Conservation (phyloP, 2,888 invertebrate species). For the Nezara viridula region DNA sequence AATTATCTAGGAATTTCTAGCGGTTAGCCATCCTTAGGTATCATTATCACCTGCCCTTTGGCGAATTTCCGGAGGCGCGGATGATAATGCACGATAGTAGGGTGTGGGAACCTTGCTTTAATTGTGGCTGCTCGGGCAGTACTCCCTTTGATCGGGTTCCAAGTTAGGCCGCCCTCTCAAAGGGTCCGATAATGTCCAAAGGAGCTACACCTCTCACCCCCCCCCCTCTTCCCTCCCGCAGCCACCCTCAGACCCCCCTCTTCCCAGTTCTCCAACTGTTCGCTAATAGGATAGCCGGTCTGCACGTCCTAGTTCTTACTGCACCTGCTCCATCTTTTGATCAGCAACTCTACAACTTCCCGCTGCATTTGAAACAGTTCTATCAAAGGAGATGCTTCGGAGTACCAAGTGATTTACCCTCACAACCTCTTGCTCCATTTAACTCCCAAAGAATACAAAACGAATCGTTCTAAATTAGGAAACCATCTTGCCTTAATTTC, state of each 20-base stretch:
- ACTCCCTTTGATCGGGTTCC: neutral
- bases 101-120: conserved; percentile 16
- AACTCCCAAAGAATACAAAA: too few relatives aligned
- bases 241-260: neutral
- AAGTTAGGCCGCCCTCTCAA: conserved; percentile 15
- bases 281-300: neutral
- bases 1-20: neutral
- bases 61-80: conserved; percentile 10
- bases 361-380: neutral
- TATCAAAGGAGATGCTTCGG: neutral
- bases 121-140: conserved; percentile 1
- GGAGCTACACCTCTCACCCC: neutral
- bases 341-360: neutral
- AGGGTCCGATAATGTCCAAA: conserved; percentile 21
- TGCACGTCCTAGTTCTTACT: conserved; percentile 10
- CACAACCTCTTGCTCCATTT: neutral
- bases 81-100: conserved; percentile 11
- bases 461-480: too few relatives aligned
- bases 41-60: conserved; percentile 11
- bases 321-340: neutral
- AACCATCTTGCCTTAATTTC: too few relatives aligned
- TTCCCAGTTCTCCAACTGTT: neutral
- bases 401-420: neutral
- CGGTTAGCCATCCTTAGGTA: neutral
- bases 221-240: neutral